Evolutionary conservation across 2,797 vertebrate genomes (phyloP).

Genomic region (Xiphophorus birchmanni): DNA sequence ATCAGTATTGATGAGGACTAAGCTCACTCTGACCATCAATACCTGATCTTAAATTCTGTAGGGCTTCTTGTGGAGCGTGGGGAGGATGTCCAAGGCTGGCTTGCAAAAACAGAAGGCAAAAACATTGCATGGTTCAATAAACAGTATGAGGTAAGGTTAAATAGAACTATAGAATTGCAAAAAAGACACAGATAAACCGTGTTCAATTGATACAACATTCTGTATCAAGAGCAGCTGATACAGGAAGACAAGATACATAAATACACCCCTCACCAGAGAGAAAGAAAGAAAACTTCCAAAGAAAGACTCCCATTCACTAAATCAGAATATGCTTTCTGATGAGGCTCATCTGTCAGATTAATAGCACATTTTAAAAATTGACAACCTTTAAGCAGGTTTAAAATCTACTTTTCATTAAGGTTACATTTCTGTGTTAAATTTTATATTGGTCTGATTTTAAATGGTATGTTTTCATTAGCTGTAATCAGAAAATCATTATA

Average conservation of each 20-base stretch:
- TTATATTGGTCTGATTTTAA: no score
- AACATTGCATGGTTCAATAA: background rate
- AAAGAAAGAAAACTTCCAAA: no score
- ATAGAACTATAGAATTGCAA: background rate
- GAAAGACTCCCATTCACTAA: no score
- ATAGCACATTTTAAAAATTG: no score
- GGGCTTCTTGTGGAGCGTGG: slow-evolving; percentile 42
- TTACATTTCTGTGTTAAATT: no score
- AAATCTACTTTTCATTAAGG: no score
- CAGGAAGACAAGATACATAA: background rate
- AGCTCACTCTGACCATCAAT: slow-evolving; percentile 64
- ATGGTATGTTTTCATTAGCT: no score
- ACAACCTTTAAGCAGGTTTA: no score
- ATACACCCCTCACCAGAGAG: background rate
- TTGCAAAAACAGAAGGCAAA: slow-evolving; percentile 42
- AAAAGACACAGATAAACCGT: slow-evolving; percentile 12
- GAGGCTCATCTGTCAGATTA: no score
- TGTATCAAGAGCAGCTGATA: background rate
- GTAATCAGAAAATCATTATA: no score
- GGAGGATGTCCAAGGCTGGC: slow-evolving; percentile 49
- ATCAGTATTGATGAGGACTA: slow-evolving; percentile 74
- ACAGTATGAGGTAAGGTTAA: background rate
- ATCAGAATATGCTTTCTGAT: no score
- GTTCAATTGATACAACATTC: background rate
- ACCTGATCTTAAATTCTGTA: slow-evolving; percentile 72